A percentile compares a stretch with the other conserved stretches of the same genome.
Conservation (phyloP, 2,113 vertebrate species). For the Stegastes partitus region DNA sequence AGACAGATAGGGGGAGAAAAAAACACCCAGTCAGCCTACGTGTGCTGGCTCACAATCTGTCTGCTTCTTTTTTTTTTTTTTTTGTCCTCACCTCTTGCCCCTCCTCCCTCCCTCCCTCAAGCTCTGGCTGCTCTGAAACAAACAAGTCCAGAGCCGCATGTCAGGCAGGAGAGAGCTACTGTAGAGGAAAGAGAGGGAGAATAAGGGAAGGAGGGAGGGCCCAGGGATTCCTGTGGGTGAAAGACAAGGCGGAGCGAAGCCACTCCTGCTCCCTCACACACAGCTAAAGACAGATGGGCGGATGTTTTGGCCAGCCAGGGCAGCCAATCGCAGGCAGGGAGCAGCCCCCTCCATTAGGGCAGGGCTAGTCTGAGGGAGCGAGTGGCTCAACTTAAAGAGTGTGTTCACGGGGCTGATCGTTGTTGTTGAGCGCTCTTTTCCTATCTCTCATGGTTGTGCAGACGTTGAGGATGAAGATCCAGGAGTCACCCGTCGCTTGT, state of each 20-base stretch:
- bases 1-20: slow-evolving; percentile 15
- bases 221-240: slow-evolving; percentile 42
- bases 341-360: slow-evolving; percentile 69
- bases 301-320: slow-evolving; percentile 77
- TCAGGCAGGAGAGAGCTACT: slow-evolving; percentile 38
- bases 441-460: slow-evolving; percentile 83
- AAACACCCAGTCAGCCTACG: slow-evolving; percentile 68
- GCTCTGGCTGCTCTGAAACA: slow-evolving; percentile 73
- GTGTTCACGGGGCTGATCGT: slow-evolving; percentile 60
- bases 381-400: slow-evolving; percentile 80
- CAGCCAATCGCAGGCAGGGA: slow-evolving; percentile 76
- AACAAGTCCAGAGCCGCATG: slow-evolving; percentile 74
- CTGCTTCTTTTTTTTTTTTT: slow-evolving; percentile 45
- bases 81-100: slow-evolving; percentile 18
- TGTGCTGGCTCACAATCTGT: slow-evolving; percentile 72
- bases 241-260: slow-evolving; percentile 39
- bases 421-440: slow-evolving; percentile 62
- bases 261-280: slow-evolving; percentile 62
- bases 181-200: slow-evolving; percentile 24
- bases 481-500: slow-evolving; percentile 88
- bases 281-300: slow-evolving; percentile 78
- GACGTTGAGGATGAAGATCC: slow-evolving; percentile 95
- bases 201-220: slow-evolving; percentile 1
- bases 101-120: slow-evolving; percentile 26
- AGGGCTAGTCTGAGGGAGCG: slow-evolving; percentile 67